Evolutionary conservation across 2,888 invertebrate genomes (phyloP).

Genomic region (Hyppa rectilinea): DNA sequence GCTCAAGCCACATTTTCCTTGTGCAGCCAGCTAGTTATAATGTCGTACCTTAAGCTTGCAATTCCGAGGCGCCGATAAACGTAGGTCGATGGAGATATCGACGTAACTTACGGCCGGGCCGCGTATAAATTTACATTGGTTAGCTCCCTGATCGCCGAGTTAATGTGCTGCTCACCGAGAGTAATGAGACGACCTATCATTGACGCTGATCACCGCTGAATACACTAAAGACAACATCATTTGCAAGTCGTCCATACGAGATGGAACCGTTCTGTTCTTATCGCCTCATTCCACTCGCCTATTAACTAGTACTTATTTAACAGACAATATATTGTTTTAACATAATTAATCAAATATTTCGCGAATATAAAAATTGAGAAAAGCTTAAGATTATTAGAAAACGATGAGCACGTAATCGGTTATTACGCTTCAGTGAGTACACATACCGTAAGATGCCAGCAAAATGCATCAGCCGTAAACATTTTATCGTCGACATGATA

Average conservation of each 20-base stretch:
- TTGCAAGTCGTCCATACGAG: not conserved
- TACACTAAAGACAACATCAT: slow-evolving; percentile 21
- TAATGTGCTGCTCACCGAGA: slow-evolving; percentile 45
- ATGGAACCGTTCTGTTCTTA: not conserved
- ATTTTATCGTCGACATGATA: slow-evolving; percentile 50
- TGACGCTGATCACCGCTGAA: slow-evolving; percentile 35
- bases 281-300: not conserved
- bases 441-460: slow-evolving; percentile 27
- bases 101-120: slow-evolving; percentile 59
- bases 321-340: not conserved
- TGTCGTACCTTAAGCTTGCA: slow-evolving; percentile 41
- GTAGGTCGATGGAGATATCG: slow-evolving; percentile 59
- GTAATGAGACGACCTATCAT: slow-evolving; percentile 44
- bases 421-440: slow-evolving; percentile 17
- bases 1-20: not conserved
- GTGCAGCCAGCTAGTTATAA: slow-evolving; percentile 49
- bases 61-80: slow-evolving; percentile 61
- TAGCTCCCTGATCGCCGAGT: slow-evolving; percentile 43
- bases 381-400: slow-evolving; percentile 13
- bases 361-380: not conserved
- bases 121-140: slow-evolving; percentile 69
- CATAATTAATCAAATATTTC: not conserved
- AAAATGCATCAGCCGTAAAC: slow-evolving; percentile 51
- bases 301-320: not conserved
- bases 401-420: not conserved